phyloP scores from a whole-genome alignment of 2,888 invertebrate genomes.

The Aphelenchoides bicaudatus region DNA sequence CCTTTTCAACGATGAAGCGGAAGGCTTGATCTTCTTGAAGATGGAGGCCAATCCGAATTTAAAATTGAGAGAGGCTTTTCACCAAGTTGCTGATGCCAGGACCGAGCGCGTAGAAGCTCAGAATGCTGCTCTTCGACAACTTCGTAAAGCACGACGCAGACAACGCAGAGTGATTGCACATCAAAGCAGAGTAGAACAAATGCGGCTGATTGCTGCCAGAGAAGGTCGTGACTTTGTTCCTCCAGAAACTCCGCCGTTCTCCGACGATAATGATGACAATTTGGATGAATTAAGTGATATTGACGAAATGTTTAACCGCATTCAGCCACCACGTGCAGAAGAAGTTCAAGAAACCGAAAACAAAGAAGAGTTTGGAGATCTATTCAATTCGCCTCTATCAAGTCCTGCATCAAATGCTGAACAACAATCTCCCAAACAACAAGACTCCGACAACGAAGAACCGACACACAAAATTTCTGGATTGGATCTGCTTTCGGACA shows the following conservation, averaged over 20 bases:
- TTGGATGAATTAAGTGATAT: conserved; percentile 10
- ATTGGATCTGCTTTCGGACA: conserved; percentile 12
- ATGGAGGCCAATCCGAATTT: neutral
- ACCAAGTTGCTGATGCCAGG: conserved; percentile 1
- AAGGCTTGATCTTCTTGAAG: conserved; percentile 3
- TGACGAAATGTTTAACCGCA: neutral
- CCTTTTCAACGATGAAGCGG: conserved; percentile 15
- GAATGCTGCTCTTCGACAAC: too few relatives aligned
- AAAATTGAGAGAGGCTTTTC: conserved; percentile 7
- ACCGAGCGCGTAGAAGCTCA: too few relatives aligned
- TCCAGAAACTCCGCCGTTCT: conserved; percentile 9
- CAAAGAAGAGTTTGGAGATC: too few relatives aligned
- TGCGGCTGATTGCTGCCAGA: conserved; percentile 1
- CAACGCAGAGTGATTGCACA: neutral
- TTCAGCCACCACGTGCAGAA: neutral
- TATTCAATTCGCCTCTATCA: too few relatives aligned
- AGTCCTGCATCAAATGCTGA: too few relatives aligned
- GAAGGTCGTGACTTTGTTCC: conserved; percentile 3
- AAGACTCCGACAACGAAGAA: too few relatives aligned
- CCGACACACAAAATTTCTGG: too few relatives aligned
- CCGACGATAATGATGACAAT: neutral
- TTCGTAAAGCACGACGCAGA: neutral
- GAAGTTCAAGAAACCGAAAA: conserved; percentile 10
- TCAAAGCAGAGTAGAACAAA: neutral
- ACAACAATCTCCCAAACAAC: too few relatives aligned